These are phyloP conservation scores for Intellagama lesueurii DNA, from an alignment of 2,797 vertebrate species.

Conservation along the genomic window DNA sequence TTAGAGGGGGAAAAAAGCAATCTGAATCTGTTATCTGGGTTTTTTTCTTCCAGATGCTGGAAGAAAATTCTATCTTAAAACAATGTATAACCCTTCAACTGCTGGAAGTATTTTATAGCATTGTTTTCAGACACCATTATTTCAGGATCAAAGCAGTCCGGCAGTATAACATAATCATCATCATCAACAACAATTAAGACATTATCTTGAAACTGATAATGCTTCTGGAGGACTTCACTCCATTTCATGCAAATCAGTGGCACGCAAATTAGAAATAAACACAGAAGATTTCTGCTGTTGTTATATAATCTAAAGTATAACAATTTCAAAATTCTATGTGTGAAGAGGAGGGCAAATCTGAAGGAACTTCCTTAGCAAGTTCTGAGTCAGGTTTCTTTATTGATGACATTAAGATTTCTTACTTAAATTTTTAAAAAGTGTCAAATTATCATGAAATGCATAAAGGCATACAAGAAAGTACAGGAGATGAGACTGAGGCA, in stretches of 20 bases:
- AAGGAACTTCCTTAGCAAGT: background rate
- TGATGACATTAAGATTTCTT: background rate
- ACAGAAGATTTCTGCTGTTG: background rate
- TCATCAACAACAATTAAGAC: background rate
- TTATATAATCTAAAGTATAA: background rate
- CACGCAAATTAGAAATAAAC: background rate
- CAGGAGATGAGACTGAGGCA: background rate
- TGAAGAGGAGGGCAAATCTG: background rate
- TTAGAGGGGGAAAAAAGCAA: constrained; percentile 2
- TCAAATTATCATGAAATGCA: background rate
- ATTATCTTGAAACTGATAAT: constrained; percentile 16
- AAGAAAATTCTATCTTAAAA: constrained; percentile 19
- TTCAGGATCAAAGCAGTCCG: constrained; percentile 34
- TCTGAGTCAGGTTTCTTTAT: background rate
- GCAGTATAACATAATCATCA: too few species aligned
- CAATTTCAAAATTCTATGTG: background rate
- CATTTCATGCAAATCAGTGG: constrained; percentile 31
- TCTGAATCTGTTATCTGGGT: background rate
- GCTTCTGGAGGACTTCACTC: constrained; percentile 20
- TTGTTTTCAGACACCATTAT: constrained; percentile 29
- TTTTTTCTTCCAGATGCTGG: constrained; percentile 1
- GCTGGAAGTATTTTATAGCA: background rate
- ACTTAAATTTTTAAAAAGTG: background rate
- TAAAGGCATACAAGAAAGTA: background rate
- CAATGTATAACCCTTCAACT: constrained; percentile 7